phyloP scores from a whole-genome alignment of 2,113 vertebrate genomes.

The Nansenia antarctica region DNA sequence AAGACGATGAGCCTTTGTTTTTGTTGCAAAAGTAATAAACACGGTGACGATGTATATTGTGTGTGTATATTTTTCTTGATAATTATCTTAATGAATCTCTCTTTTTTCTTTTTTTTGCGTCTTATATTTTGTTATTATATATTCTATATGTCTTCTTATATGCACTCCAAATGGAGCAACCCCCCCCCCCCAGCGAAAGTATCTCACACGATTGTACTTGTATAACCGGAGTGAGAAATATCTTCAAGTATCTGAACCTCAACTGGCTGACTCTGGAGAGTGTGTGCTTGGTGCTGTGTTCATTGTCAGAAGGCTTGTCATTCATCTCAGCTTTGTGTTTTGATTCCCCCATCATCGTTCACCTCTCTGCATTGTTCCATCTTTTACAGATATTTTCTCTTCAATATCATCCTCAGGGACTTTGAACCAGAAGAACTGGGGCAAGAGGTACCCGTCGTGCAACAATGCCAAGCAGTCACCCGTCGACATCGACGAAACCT shows the following conservation, averaged over 20 bases:
- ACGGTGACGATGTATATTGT: too few relatives aligned
- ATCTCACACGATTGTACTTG: too few relatives aligned
- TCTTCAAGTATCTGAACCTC: not conserved
- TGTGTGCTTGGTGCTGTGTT: not conserved
- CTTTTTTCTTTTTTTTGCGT: too few relatives aligned
- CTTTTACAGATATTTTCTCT: not conserved
- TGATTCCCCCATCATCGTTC: not conserved
- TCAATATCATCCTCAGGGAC: conserved; percentile 71
- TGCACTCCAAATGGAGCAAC: too few relatives aligned
- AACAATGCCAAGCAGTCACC: conserved; percentile 91
- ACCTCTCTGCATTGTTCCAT: not conserved
- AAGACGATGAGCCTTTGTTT: too few relatives aligned
- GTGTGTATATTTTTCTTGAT: too few relatives aligned
- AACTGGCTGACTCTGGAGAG: not conserved
- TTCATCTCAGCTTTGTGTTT: not conserved
- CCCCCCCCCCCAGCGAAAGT: too few relatives aligned
- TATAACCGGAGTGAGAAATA: too few relatives aligned
- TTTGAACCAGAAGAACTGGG: conserved; percentile 90
- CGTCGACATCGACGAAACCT: conserved; percentile 92
- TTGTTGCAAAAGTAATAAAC: too few relatives aligned
- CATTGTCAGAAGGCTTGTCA: not conserved
- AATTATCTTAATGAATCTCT: too few relatives aligned
- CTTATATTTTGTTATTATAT: too few relatives aligned
- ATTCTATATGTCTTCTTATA: too few relatives aligned
- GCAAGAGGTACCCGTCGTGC: conserved; percentile 88